Evolutionary conservation across 2,888 invertebrate species (phyloP).

Genomic region (Patella pellucida): DNA sequence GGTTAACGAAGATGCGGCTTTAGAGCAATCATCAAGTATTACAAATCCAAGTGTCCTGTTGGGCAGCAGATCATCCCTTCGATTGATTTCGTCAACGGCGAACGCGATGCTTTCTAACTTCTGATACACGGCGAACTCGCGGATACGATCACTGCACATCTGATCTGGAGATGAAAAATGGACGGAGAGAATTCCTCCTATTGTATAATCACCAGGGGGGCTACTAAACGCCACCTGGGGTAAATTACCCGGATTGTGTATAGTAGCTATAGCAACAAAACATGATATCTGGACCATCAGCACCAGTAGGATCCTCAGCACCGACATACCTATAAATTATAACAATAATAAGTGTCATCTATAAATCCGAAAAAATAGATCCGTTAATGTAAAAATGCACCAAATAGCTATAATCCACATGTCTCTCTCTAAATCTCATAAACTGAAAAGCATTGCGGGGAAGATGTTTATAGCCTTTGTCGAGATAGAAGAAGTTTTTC

Average conservation of each 20-base stretch:
- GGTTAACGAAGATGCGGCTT: background rate
- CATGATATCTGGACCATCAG: no score
- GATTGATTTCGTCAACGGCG: background rate
- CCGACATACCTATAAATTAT: no score
- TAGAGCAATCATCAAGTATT: background rate
- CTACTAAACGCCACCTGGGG: background rate
- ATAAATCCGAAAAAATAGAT: no score
- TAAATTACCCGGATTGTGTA: background rate
- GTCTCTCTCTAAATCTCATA: no score
- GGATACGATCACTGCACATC: background rate
- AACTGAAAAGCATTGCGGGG: no score
- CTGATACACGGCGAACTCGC: background rate
- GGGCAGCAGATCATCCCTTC: background rate
- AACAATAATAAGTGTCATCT: no score
- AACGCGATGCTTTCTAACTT: background rate
- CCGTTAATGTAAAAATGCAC: no score
- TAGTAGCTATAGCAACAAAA: no score
- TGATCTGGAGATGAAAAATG: background rate
- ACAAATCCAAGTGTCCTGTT: background rate
- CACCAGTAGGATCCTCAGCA: no score
- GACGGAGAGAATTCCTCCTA: background rate
- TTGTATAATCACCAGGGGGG: background rate
- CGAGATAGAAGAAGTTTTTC: no score
- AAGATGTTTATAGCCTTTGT: no score
- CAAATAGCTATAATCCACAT: no score